Evolutionary conservation across 2,113 vertebrate species (phyloP).

Genomic region (Podarcis raffonei): DNA sequence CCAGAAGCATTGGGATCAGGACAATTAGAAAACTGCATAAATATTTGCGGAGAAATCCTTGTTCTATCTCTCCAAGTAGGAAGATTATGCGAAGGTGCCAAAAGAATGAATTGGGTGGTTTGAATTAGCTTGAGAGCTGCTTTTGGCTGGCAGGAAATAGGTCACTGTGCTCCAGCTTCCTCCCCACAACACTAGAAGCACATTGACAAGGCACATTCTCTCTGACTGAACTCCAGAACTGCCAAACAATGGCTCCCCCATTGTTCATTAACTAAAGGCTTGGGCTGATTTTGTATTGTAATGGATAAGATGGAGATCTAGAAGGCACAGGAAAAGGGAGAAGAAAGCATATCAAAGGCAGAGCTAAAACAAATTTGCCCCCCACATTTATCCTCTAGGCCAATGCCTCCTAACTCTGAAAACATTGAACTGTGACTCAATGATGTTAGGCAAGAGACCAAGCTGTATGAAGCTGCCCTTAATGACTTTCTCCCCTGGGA

Average conservation of each 20-base stretch:
- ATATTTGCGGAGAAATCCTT: neutral
- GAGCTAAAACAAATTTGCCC: neutral
- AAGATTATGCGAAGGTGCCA: accelerated
- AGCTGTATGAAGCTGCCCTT: neutral
- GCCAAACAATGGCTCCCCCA: constrained; percentile 64
- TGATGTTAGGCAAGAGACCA: neutral
- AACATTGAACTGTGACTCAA: neutral
- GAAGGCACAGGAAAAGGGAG: neutral
- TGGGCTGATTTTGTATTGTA: neutral
- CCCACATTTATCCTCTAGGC: too few relatives aligned
- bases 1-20: neutral
- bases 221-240: constrained; percentile 41
- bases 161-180: constrained; percentile 42
- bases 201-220: constrained; percentile 28
- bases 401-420: neutral
- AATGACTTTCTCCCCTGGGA: constrained; percentile 59
- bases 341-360: neutral
- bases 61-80: neutral
- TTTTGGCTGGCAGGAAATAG: constrained; percentile 39
- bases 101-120: neutral
- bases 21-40: neutral
- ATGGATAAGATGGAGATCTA: constrained; percentile 12
- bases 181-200: constrained; percentile 18
- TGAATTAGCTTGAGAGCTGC: neutral
- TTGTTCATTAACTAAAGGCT: constrained; percentile 58